Evolutionary conservation across 1,140 invertebrate species (phyloP), one percentile per base, ranked within the genome.

Genomic region (Lucilia sericata): DNA sequence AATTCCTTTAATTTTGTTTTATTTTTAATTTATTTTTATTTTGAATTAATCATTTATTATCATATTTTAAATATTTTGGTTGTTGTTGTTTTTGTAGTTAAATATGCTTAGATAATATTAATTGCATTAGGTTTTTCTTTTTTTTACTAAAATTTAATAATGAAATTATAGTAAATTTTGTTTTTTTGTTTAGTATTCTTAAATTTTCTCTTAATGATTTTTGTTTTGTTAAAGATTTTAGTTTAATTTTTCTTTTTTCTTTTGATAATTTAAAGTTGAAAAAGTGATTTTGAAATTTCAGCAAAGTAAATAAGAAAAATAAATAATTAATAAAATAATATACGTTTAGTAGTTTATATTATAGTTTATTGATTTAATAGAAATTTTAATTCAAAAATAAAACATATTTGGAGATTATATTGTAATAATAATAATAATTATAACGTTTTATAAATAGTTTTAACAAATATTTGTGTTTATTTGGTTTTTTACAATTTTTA

Each of bases 21-120:
- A 30, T 30, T 30, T 30, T 30, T 30, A 30, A 30, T 30, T 30
- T 30, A 30, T 78, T 78, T 78, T 80, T 80, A 80, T 80, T 78
- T 80, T 80, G 36, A 80, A 80, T 80, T 49, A 80, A 49, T 80
- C 47, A 80, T 80, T 80, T 80, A 80, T 80, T 80, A 80, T 70
- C 65, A 70, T 80, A 80, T 80, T 80, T 80, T 80, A 34, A 80
- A 80, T 80, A 49, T 49, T 80, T 80, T 80, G 8, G n/a, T 80
- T 49, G 34, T 78, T 49, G 17, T 51, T 49, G n/a, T n/a, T 51
- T 80, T 80, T 76, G 42, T 80, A 51, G 76, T 80, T 80, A 51
- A 80, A 80, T 80, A 80, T 80, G 76, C 76, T 80, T 80, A 80
- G 76, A 80, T 80, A 80, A 80, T 80, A 80, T 80, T 80, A 80